Evolutionary conservation across 2,888 invertebrate species (phyloP), one percentile per base, ranked within the genome.

Genomic region (Oscheius myriophilus): DNA sequence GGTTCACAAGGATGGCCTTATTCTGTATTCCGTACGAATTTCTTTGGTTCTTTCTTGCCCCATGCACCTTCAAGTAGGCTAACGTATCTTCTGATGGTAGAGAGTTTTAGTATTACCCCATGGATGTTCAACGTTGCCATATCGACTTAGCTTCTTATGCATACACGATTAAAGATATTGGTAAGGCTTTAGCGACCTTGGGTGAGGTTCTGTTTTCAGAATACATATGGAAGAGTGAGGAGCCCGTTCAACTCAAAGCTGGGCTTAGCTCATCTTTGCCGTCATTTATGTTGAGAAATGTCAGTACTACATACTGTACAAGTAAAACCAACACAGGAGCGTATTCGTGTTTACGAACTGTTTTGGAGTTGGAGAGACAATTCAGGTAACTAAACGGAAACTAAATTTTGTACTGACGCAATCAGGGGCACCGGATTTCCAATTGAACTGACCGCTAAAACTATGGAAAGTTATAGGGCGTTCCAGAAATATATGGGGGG

Each of bases 281-380:
- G 82, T 91, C 94, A 84, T 95, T 95, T 89, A 81, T 84, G 57
- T 90, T 95, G 80, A 94, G 94, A 89, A 94, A 94, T 90, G 94
- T 94, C 89, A 91, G 93, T 81, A 95, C 95, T 80, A 94, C 94
- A 89, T 94, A 94, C 87, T 95, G 95, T 88, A 95, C 95, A 90
- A 94, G 94, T 90, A 94, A 93, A 90, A 95, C 95, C 68, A 95
- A 94, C 88, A 95, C 95, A 86, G 95, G 95, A 93, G 89, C 88
- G 88, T 96, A 96, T 92, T 96, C 96, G 90, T 97, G 96, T 90
- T 90, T 97, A 87, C 93, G 94, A 89, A 96, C 96, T 86, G 94
- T 95, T 89, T 90, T 97, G 87, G 91, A 93, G 86, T 94, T 97
- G 91, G 94, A 95, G 89, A 91, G 97, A 86, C 96, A 96, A 90